phyloP scores from a whole-genome alignment of 2,797 vertebrate genomes.

The Parambassis ranga region DNA sequence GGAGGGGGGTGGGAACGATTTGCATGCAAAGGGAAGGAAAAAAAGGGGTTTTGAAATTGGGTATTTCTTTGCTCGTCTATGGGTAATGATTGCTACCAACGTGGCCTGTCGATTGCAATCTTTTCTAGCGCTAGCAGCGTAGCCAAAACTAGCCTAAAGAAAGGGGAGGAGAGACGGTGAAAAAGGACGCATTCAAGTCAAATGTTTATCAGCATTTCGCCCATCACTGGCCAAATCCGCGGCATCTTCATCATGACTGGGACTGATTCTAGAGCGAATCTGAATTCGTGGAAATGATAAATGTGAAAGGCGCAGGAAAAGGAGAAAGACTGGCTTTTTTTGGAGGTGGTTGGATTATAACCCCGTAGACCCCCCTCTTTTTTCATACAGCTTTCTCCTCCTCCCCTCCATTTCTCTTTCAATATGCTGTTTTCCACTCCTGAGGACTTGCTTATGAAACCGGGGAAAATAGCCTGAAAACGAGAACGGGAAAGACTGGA shows the following conservation, averaged over 20 bases:
- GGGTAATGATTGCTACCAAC: slow-evolving; percentile 58
- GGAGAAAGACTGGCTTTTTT: slow-evolving; percentile 78
- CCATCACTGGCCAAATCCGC: slow-evolving; percentile 62
- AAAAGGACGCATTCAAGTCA: slow-evolving; percentile 81
- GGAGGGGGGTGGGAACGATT: slow-evolving; percentile 63
- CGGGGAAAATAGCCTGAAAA: slow-evolving; percentile 80
- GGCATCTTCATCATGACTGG: slow-evolving; percentile 67
- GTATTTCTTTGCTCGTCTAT: slow-evolving; percentile 48
- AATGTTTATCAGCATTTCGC: slow-evolving; percentile 76
- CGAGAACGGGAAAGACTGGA: slow-evolving; percentile 72
- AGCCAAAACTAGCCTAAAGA: slow-evolving; percentile 72
- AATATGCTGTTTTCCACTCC: slow-evolving; percentile 86
- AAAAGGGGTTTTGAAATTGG: slow-evolving; percentile 42
- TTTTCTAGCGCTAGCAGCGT: slow-evolving; percentile 62
- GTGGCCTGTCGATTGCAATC: slow-evolving; percentile 59
- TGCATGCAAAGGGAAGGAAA: slow-evolving; percentile 55
- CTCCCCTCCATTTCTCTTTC: slow-evolving; percentile 83
- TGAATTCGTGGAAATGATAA: slow-evolving; percentile 73
- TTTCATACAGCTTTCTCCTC: slow-evolving; percentile 83
- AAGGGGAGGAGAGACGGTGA: slow-evolving; percentile 77
- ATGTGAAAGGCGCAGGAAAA: slow-evolving; percentile 71
- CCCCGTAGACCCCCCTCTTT: slow-evolving; percentile 81
- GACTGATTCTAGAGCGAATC: slow-evolving; percentile 57
- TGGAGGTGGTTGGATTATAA: slow-evolving; percentile 82
- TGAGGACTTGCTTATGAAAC: slow-evolving; percentile 82